A percentile compares a stretch with the other conserved stretches of the same genome.
These are phyloP conservation scores for Trogon melanurus DNA, from an alignment of 2,113 vertebrate genomes.

Conservation along the genomic window DNA sequence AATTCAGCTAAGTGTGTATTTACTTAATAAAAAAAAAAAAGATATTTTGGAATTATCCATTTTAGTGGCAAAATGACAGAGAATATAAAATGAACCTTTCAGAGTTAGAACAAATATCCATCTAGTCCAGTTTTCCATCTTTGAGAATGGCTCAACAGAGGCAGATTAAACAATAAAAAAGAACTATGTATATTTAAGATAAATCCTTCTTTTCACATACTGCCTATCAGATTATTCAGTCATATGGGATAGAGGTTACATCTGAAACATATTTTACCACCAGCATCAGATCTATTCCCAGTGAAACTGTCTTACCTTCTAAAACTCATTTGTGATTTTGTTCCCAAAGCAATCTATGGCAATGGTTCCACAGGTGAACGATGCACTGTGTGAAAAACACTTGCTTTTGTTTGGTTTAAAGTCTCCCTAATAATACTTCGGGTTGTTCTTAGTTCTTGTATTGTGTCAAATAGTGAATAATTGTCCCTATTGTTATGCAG, in stretches of 20 bases:
- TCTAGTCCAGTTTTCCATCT: not conserved
- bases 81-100: not conserved
- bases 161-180: not conserved
- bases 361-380: not conserved
- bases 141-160: not conserved
- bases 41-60: not conserved
- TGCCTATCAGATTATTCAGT: not conserved
- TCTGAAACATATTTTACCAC: slow-evolving; percentile 5
- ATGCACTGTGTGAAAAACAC: not conserved
- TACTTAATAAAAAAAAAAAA: slow-evolving; percentile 11
- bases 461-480: slow-evolving; percentile 41
- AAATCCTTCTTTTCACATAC: not conserved
- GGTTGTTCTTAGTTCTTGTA: not conserved
- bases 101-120: not conserved
- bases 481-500: slow-evolving; percentile 31
- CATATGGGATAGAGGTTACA: not conserved
- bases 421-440: slow-evolving; percentile 11
- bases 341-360: slow-evolving; percentile 11
- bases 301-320: slow-evolving; percentile 12
- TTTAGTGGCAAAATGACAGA: not conserved
- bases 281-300: not conserved
- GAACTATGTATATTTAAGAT: not conserved
- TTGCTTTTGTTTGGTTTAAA: slow-evolving; percentile 41
- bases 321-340: slow-evolving; percentile 25
- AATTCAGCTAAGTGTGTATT: not conserved